Evolutionary conservation across 1,140 invertebrate genomes (phyloP).

Genomic region (Scylla paramamosain): DNA sequence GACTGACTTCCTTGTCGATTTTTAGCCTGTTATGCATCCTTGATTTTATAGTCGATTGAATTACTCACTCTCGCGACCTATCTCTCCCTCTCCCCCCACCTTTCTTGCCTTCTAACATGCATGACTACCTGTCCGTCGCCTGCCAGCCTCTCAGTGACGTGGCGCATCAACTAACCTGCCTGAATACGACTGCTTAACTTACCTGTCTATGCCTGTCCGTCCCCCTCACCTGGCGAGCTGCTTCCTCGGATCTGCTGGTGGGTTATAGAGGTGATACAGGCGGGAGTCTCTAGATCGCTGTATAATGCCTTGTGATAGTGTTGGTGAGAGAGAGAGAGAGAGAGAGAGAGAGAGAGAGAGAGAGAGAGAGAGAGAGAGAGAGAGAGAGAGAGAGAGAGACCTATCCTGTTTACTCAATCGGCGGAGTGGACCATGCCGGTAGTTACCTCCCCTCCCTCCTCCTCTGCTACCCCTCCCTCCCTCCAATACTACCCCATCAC

Average conservation of each 20-base stretch:
- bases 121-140: no score
- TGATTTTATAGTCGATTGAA: no score
- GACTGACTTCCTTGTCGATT: neutral
- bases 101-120: no score
- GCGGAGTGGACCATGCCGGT: neutral
- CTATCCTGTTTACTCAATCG: neutral
- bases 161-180: no score
- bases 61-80: no score
- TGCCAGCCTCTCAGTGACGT: no score
- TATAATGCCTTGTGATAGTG: neutral
- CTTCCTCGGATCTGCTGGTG: no score
- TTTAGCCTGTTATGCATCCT: no score
- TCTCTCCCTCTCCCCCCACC: no score
- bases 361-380: neutral
- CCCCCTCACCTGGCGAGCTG: no score
- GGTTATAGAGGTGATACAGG: neutral
- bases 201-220: no score
- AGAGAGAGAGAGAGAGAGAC: neutral
- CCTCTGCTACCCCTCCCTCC: neutral
- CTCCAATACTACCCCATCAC: neutral
- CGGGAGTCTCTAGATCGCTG: neutral
- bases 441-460: neutral
- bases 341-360: conserved; percentile 42
- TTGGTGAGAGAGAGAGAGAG: conserved; percentile 36
- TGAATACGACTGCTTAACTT: no score